A percentile compares a stretch with the other conserved stretches of the same genome.
phyloP scores from a whole-genome alignment of 2,888 invertebrate genomes.

The Cerceris ruficornis region DNA sequence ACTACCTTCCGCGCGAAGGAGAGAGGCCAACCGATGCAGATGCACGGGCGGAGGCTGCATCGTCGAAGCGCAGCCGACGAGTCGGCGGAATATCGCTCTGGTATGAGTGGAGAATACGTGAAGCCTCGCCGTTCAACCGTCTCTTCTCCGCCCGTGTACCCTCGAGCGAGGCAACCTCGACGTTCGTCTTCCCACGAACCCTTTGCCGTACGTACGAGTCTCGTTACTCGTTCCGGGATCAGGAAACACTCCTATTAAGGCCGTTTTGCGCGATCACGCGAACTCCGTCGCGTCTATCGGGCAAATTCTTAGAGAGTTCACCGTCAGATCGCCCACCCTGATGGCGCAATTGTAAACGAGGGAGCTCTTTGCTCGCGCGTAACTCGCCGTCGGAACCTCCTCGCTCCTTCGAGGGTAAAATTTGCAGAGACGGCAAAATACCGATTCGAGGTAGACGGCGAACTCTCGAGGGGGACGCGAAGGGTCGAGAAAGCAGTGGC shows the following conservation, averaged over 20 bases:
- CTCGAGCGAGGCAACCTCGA: constrained; percentile 56
- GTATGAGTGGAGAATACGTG: constrained; percentile 12
- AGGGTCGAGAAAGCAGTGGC: too few species aligned
- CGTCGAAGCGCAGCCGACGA: constrained; percentile 23
- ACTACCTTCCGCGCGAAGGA: too few species aligned
- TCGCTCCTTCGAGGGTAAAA: too few species aligned
- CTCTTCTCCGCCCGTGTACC: constrained; percentile 50
- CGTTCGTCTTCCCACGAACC: constrained; percentile 69
- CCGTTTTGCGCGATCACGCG: constrained; percentile 58
- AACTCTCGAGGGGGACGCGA: too few species aligned
- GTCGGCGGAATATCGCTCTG: background rate
- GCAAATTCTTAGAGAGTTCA: background rate
- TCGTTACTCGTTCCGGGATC: constrained; percentile 65
- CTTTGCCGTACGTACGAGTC: constrained; percentile 61
- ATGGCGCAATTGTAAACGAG: background rate
- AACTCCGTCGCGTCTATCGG: constrained; percentile 4
- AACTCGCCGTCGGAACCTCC: background rate
- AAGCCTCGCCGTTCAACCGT: background rate
- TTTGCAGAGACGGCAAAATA: too few species aligned
- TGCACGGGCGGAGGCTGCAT: constrained; percentile 33
- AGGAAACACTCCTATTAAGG: constrained; percentile 69
- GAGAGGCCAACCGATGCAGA: background rate
- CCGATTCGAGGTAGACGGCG: too few species aligned
- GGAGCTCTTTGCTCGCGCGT: constrained; percentile 2
- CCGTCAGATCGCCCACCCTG: background rate